Percentiles rank a stretch among this genome's conserved stretches.
phyloP scores from a whole-genome alignment of 2,888 invertebrate genomes.

The Drosophila parthenogenetica region DNA sequence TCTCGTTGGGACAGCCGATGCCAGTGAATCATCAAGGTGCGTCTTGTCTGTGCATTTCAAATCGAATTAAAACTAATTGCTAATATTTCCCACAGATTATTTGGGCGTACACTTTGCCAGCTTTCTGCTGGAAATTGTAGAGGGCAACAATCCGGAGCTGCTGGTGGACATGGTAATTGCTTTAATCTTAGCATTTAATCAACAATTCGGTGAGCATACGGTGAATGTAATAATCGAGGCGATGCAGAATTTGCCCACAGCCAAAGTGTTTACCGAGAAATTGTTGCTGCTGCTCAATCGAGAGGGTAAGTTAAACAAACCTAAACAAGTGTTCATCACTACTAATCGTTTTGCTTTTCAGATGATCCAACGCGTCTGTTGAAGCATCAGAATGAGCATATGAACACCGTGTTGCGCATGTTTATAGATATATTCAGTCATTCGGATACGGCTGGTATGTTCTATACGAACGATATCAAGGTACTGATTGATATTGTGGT shows the following conservation, averaged over 20 bases:
- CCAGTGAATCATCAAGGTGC: conserved; percentile 95
- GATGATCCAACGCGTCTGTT: conserved; percentile 95
- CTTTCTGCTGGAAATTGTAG: conserved; percentile 93
- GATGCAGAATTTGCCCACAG: conserved; percentile 89
- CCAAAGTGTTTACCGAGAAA: conserved; percentile 96
- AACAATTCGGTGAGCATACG: conserved; percentile 90
- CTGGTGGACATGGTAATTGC: conserved; percentile 94
- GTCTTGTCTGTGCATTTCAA: no score
- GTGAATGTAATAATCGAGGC: conserved; percentile 91
- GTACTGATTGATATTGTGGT: conserved; percentile 97
- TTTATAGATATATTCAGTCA: conserved; percentile 94
- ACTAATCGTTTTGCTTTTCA: conserved; percentile 78
- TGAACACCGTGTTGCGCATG: conserved; percentile 95
- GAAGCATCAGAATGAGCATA: conserved; percentile 90
- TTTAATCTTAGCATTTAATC: conserved; percentile 94
- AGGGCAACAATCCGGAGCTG: conserved; percentile 93
- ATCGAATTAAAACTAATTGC: no score
- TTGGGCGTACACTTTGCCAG: conserved; percentile 93
- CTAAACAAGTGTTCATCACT: no score
- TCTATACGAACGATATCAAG: conserved; percentile 97
- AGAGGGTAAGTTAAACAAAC: conserved; percentile 88
- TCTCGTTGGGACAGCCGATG: conserved; percentile 95
- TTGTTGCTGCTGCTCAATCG: conserved; percentile 94
- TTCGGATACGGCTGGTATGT: conserved; percentile 92
- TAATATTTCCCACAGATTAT: no score